Base-by-base conservation (phyloP, 2,888 invertebrate species). In the Agapetus fuscipes region DNA sequence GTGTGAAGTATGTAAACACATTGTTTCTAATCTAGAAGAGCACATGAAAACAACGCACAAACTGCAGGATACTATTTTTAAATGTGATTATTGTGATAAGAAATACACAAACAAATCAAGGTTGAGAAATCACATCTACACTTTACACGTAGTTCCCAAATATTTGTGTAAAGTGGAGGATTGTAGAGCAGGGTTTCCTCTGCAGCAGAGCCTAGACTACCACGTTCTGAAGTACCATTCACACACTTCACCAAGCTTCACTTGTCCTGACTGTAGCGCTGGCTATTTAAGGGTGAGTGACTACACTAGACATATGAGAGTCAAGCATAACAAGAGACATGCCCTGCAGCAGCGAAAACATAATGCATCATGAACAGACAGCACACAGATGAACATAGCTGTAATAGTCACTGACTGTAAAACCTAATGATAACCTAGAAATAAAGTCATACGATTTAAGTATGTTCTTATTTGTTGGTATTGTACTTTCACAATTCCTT, bases 31-130 rank as follows among this genome's bases (percentile, higher is more conserved):
- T 50, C 49, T 76, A 11, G 67, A 66, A 34, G 66, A 63, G 1
- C 76, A 76, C 47, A 71, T 72, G 71, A 56, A 69, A 1, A 69
- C n/a, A n/a, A n/a, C n/a, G n/a, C n/a, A n/a, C n/a, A n/a, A n/a
- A n/a, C n/a, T n/a, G n/a, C n/a, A n/a, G n/a, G 73, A 74, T 47
- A 71, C 60, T 30, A 65, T 66, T 0, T 66, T 59, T 48, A 45
- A 52, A 1, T 70, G 70, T 49, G 56, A 56, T 16, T 41, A 60
- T 11, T 70, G 70, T 48, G 56, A 56, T 24, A 59, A 60, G 37
- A 51, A 59, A 2, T 70, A 62, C 50, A 53, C 54, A 2, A 56
- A 58, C 0, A 58, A 63, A 41, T 52, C 65, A 1, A 64, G 65
- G 46, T 50, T 69, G 13, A 56, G 62, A 0, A 60, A 62, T 34